Conservation (phyloP, 2,888 invertebrate genomes). For the Oscheius onirici region DNA sequence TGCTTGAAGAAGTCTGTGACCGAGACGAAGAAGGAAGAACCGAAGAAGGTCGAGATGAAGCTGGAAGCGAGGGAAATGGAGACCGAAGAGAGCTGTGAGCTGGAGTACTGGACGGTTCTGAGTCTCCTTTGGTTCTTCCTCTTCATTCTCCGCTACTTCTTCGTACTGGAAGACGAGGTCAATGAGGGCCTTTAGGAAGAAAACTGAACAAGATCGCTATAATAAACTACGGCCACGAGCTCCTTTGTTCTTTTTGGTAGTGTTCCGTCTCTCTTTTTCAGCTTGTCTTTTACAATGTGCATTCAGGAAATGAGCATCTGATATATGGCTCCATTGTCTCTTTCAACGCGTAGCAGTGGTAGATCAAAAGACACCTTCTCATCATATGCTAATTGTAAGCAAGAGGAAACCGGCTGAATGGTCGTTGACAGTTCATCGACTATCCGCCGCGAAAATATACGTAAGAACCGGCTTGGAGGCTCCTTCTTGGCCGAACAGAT, state of each 20-base stretch:
- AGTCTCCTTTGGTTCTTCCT: no score
- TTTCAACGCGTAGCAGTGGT: background rate
- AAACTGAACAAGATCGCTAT: background rate
- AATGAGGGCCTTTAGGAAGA: no score
- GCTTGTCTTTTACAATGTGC: no score
- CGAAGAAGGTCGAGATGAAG: background rate
- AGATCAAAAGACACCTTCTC: background rate
- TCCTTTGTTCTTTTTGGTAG: background rate
- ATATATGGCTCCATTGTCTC: background rate
- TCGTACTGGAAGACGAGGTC: no score
- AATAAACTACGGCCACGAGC: background rate
- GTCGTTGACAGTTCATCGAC: slow-evolving; percentile 18
- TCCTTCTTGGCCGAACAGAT: background rate
- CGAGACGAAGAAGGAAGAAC: no score
- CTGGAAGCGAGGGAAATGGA: background rate
- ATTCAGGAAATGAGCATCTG: no score
- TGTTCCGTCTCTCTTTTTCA: background rate
- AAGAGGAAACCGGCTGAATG: slow-evolving; percentile 21
- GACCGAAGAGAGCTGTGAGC: background rate
- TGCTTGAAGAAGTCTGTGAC: no score
- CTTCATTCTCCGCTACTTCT: no score
- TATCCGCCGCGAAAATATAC: background rate
- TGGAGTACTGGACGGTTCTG: no score
- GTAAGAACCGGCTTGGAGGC: background rate
- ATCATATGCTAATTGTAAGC: slow-evolving; percentile 5